Evolutionary conservation across 2,888 invertebrate species (phyloP), one percentile per base, ranked within the genome.

Genomic region (Cabera pusaria): DNA sequence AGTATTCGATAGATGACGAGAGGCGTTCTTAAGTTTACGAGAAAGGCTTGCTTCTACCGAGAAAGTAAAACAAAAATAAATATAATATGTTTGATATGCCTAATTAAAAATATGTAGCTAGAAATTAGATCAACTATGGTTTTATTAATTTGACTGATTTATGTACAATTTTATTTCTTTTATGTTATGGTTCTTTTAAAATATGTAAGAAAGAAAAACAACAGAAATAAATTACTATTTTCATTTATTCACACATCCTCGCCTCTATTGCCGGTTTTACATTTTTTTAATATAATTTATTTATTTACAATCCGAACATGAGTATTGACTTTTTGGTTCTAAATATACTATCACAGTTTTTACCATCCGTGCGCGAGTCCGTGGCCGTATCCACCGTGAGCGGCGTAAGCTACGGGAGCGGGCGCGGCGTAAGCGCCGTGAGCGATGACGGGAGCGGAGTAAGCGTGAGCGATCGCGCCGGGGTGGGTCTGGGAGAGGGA

Each of bases 191-290:
- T 6, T 5, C n/a, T 17, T 6, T 5, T 17, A n/a, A 5, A 17
- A 17, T 17, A 5, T 5, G 7, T 20, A n/a, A 9, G 25, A 8
- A 10, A 43, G 11, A 11, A 18, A 28, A 31, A 35, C 11, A 17
- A 23, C 24, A n/a, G 19, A 2, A 17, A 14, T 41, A 66, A 69
- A 50, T 70, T 68, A 71, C 63, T 67, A 66, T 74, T 70, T 57
- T 76, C 82, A 80, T 86, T 85, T 86, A 86, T 86, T 86, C 82
- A 81, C 86, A 74, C 86, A 83, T 84, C 84, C 85, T 84, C 85
- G 78, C 80, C 73, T 64, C 72, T 73, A 63, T 80, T 76, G 72
- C 70, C 70, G 75, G 70, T 69, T 77, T 24, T 71, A 63, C 51
- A 53, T 59, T 61, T 69, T 67, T 71, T 69, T 72, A n/a, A 64